These are phyloP conservation scores for Atherinosoma microstoma DNA, from an alignment of 2,797 vertebrate genomes.

Conservation along the genomic window DNA sequence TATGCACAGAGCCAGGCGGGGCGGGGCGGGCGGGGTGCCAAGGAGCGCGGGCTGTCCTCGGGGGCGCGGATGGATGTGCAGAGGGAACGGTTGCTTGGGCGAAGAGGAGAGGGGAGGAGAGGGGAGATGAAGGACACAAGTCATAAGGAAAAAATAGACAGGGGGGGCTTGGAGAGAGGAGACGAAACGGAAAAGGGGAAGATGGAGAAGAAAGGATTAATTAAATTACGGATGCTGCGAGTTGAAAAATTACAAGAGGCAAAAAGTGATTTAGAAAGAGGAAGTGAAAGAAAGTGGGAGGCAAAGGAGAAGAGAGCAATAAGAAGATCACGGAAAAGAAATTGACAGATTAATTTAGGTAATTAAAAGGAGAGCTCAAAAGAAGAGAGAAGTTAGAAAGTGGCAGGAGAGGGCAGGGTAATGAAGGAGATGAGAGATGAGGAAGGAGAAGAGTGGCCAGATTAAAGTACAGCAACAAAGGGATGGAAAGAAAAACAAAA, in stretches of 20 bases:
- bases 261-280: neutral
- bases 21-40: conserved; percentile 56
- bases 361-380: neutral
- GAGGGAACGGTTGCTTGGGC: neutral
- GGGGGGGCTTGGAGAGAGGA: neutral
- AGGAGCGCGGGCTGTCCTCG: conserved; percentile 47
- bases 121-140: conserved; percentile 14
- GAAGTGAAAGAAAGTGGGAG: too few relatives aligned
- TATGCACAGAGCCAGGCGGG: conserved; percentile 33
- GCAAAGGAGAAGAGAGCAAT: neutral
- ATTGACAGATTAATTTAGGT: neutral
- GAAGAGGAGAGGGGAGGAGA: neutral
- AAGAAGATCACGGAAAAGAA: neutral
- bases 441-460: neutral
- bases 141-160: neutral
- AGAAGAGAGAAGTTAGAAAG: neutral
- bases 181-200: accelerated
- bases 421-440: neutral
- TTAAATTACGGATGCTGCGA: accelerated
- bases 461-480: neutral
- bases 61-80: conserved; percentile 56
- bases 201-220: accelerated
- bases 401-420: neutral
- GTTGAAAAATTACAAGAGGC: neutral
- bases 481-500: neutral